These are phyloP conservation scores for Apoda limacodes DNA, from an alignment of 2,888 invertebrate species.

Conservation along the genomic window DNA sequence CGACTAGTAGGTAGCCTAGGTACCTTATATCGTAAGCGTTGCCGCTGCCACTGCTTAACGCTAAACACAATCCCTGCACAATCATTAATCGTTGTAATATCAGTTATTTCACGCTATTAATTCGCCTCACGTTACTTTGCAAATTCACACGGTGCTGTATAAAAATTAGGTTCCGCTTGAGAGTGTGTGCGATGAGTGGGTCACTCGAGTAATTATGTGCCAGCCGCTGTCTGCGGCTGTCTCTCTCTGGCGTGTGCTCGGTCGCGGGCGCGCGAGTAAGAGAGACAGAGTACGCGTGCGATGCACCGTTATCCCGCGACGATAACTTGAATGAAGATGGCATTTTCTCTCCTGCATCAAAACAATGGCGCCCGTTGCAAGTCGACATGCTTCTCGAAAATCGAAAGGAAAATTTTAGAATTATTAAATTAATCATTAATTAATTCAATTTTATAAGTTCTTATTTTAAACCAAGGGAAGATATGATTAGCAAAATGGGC, in stretches of 20 bases:
- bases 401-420: too few relatives aligned
- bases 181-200: slow-evolving; percentile 68
- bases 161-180: slow-evolving; percentile 69
- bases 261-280: slow-evolving; percentile 24
- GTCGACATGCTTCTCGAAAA: slow-evolving; percentile 48
- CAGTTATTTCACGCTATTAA: slow-evolving; percentile 47
- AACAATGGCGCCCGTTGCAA: slow-evolving; percentile 51
- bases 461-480: too few relatives aligned
- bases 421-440: too few relatives aligned
- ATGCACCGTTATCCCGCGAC: slow-evolving; percentile 64
- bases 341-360: slow-evolving; percentile 67
- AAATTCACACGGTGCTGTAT: slow-evolving; percentile 59
- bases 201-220: slow-evolving; percentile 67
- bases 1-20: too few relatives aligned
- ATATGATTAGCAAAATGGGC: too few relatives aligned
- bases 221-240: slow-evolving; percentile 42
- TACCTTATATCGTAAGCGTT: too few relatives aligned
- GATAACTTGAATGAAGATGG: slow-evolving; percentile 69
- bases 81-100: slow-evolving; percentile 37
- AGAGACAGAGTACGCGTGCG: slow-evolving; percentile 40
- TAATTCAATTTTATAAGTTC: too few relatives aligned
- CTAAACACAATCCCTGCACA: slow-evolving; percentile 9
- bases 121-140: slow-evolving; percentile 41
- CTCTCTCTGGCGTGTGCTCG: slow-evolving; percentile 25
- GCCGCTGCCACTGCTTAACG: slow-evolving; percentile 8